Percentiles rank a stretch among this genome's conserved stretches.
phyloP scores from a whole-genome alignment of 1,140 invertebrate genomes.

The Globodera ellingtonae region DNA sequence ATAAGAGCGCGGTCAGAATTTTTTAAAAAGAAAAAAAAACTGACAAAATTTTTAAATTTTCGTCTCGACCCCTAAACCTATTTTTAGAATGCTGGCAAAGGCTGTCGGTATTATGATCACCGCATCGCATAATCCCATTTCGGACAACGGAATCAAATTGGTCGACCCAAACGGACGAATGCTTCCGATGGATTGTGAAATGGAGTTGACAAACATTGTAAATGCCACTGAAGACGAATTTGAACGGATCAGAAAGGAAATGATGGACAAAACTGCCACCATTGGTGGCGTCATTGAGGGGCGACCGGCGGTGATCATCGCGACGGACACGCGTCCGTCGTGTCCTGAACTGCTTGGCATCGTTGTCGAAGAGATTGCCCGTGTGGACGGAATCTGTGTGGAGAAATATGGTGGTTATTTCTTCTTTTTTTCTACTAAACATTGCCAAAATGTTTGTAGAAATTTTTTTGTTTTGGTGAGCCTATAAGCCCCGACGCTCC shows the following conservation, averaged over 20 bases:
- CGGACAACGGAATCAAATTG: constrained; percentile 95
- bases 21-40: constrained; percentile 6
- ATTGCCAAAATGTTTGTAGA: no score
- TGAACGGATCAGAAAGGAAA: constrained; percentile 16
- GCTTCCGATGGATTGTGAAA: constrained; percentile 66
- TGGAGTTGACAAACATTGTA: constrained; percentile 38
- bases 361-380: constrained; percentile 29
- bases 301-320: constrained; percentile 30
- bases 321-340: constrained; percentile 51
- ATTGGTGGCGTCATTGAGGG: no score
- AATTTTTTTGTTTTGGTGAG: no score
- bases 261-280: constrained; percentile 8
- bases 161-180: constrained; percentile 94
- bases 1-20: constrained; percentile 47
- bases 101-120: constrained; percentile 90
- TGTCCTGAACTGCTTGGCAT: constrained; percentile 31
- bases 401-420: not conserved
- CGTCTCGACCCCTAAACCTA: not conserved
- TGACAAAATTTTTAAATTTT: not conserved
- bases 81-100: constrained; percentile 40
- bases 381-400: not conserved
- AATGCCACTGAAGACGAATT: constrained; percentile 45
- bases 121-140: constrained; percentile 93
- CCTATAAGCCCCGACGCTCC: no score
- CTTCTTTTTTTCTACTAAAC: no score